phyloP scores from a whole-genome alignment of 2,888 invertebrate genomes.

The Venustoraphidia nigricollis region DNA sequence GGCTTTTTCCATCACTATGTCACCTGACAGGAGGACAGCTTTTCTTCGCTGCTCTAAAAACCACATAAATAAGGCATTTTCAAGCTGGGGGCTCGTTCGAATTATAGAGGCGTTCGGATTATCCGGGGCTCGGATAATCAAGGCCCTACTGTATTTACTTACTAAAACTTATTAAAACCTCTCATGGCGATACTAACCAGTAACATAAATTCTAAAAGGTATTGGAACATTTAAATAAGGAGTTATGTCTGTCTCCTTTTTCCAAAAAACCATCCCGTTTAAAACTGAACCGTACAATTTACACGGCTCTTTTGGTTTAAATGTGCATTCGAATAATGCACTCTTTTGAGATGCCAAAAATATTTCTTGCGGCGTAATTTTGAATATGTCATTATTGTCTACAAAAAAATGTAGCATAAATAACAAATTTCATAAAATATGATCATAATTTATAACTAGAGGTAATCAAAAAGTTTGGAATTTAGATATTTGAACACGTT shows the following conservation, averaged over 20 bases:
- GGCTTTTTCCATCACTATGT: too few relatives aligned
- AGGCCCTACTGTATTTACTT: too few relatives aligned
- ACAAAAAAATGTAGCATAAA: conserved; percentile 5
- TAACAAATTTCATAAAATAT: background rate
- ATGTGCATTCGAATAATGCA: conserved; percentile 22
- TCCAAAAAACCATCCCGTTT: conserved; percentile 20
- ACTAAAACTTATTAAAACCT: conserved; percentile 2
- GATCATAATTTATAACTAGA: too few relatives aligned
- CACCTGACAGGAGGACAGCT: too few relatives aligned
- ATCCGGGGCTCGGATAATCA: too few relatives aligned
- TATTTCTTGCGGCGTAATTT: conserved; percentile 18
- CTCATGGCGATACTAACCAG: conserved; percentile 12
- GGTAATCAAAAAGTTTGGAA: background rate
- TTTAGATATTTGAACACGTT: background rate
- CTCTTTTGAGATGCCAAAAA: conserved; percentile 18
- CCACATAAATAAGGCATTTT: too few relatives aligned
- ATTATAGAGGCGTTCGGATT: too few relatives aligned
- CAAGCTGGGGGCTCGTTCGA: too few relatives aligned
- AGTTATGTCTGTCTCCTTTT: conserved; percentile 1
- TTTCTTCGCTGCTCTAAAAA: too few relatives aligned
- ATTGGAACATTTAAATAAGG: conserved; percentile 14
- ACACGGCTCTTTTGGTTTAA: conserved; percentile 19
- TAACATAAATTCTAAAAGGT: conserved; percentile 16
- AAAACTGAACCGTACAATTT: conserved; percentile 19
- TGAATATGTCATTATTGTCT: conserved; percentile 20